Conservation (phyloP, 2,888 invertebrate species). For the Empis livida region DNA sequence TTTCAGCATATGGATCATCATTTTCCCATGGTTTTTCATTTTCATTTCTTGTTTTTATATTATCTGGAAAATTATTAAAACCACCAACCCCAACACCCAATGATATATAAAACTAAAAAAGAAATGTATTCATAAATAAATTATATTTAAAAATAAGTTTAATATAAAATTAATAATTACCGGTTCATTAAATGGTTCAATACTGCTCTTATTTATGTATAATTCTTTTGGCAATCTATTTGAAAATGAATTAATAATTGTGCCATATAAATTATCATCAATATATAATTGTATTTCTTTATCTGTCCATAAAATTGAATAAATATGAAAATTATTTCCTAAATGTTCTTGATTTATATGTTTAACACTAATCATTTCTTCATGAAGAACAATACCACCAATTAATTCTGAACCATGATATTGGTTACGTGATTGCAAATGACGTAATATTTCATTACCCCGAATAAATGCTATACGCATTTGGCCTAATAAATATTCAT, state of each 20-base stretch:
- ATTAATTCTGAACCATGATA: constrained; percentile 22
- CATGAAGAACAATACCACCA: constrained; percentile 21
- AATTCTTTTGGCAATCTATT: constrained; percentile 16
- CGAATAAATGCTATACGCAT: constrained; percentile 56
- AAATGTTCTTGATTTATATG: constrained; percentile 26
- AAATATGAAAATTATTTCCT: constrained; percentile 47
- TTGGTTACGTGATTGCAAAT: constrained; percentile 15
- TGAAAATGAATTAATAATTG: constrained; percentile 24
- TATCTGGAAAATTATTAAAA: constrained; percentile 53
- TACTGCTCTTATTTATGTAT: constrained; percentile 34
- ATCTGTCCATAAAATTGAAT: constrained; percentile 46
- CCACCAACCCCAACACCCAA: constrained; percentile 54
- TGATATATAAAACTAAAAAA: constrained; percentile 32
- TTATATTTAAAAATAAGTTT: not conserved
- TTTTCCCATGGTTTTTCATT: constrained; percentile 62
- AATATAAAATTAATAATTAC: constrained; percentile 31
- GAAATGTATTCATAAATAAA: not conserved
- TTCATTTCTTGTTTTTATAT: constrained; percentile 13
- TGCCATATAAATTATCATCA: constrained; percentile 39
- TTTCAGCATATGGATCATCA: constrained; percentile 47
- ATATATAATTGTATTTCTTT: constrained; percentile 22
- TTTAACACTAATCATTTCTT: constrained; percentile 10
- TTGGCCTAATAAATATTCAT: constrained; percentile 50
- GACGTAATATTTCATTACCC: constrained; percentile 42
- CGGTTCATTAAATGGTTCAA: constrained; percentile 64